Evolutionary conservation across 2,888 invertebrate genomes (phyloP), one percentile per base, ranked within the genome.

Genomic region (Mamestra brassicae): DNA sequence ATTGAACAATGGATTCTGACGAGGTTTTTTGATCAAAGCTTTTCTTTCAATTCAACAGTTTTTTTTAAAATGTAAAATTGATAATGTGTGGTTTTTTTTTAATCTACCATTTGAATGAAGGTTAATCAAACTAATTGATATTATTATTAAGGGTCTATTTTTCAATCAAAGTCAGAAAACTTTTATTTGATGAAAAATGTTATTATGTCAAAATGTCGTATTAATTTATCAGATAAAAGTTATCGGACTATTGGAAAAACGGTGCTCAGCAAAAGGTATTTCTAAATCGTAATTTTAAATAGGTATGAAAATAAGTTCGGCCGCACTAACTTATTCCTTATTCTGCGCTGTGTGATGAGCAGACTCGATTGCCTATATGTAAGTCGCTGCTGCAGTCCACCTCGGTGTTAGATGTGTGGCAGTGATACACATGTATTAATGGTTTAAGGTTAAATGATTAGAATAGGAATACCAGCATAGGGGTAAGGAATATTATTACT

Each of bases 1-100:
- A 68, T 76, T 17, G 71, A 47, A 81, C 74, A 85, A 79, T 71
- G 62, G 71, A 66, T 69, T 81, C 71, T 71, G 58, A 68, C 54
- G n/a, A 65, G 38, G 26, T 45, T 34, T 80, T 78, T 36, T 69
- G n/a, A 65, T 71, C 8, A 38, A 42, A 47, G 57, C 5, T 34
- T 52, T 74, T 64, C 5, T 55, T 52, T 63, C 15, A 42, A 1
- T 26, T n/a, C 36, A 5, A 42, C 4, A 2, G 26, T 26, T 57
- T 47, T 58, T 38, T 26, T 17, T 15, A 17, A 0, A 1, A 42
- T 47, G 15, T 52, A 8, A 47, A 47, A 52, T n/a, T 4, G 0
- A 54, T 52, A 36, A 74, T 11, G 6, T 34, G 5, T 45, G n/a
- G 38, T 38, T 64, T 50, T 78, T 34, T 7, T 67, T 54, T 52